Conservation (phyloP, 2,113 vertebrate species). For the Dipodomys merriami region DNA sequence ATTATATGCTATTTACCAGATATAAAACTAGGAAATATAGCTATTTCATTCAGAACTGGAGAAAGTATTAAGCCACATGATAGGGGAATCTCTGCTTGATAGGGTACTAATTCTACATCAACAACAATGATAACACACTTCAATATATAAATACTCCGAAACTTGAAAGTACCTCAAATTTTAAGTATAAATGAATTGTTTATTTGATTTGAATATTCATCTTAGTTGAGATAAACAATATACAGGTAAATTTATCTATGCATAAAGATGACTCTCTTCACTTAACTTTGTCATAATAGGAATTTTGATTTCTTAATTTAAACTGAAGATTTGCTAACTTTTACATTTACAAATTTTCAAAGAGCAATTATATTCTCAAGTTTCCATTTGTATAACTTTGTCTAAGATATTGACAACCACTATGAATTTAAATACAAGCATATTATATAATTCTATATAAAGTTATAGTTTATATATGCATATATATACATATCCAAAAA, state of each 20-base stretch:
- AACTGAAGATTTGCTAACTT: neutral
- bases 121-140: neutral
- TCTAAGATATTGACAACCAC: neutral
- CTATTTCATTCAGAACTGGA: neutral
- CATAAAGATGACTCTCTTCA: neutral
- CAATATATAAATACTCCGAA: neutral
- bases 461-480: too few species aligned
- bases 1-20: neutral
- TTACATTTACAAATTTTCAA: neutral
- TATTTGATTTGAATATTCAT: neutral
- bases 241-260: neutral
- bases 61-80: neutral
- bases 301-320: constrained; percentile 2
- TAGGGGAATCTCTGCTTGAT: neutral
- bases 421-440: neutral
- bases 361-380: neutral
- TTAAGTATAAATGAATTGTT: neutral
- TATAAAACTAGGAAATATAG: neutral
- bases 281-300: neutral
- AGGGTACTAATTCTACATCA: neutral
- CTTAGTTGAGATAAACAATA: neutral
- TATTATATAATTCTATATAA: neutral
- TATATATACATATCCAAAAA: too few species aligned
- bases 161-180: neutral
- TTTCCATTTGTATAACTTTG: neutral